Conservation (phyloP, 2,888 invertebrate genomes). For the Troglohyphantes excavatus region DNA sequence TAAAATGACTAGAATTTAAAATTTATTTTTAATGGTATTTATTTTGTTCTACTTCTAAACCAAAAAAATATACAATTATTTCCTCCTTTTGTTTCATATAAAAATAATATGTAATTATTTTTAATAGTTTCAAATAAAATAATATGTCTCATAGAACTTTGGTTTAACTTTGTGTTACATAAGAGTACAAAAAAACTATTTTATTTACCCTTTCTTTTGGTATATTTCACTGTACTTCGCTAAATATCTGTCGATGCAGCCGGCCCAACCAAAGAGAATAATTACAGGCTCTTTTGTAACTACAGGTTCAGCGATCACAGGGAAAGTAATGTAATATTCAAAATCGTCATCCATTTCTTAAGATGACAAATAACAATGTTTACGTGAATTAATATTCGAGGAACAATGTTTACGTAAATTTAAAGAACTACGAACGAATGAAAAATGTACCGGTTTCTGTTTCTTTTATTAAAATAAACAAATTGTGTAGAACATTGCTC, state of each 20-base stretch:
- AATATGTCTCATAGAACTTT: too few species aligned
- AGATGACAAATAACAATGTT: neutral
- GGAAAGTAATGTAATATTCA: constrained; percentile 76
- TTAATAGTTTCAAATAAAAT: too few species aligned
- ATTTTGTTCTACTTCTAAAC: too few species aligned
- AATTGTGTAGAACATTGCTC: too few species aligned
- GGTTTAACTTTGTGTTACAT: too few species aligned
- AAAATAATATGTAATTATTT: too few species aligned
- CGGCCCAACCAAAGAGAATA: constrained; percentile 90
- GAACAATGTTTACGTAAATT: neutral
- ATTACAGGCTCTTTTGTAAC: constrained; percentile 88
- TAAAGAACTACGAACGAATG: neutral
- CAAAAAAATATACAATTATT: too few species aligned
- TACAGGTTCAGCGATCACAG: constrained; percentile 81
- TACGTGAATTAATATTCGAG: too few species aligned
- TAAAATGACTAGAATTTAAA: too few species aligned
- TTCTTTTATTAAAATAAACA: neutral
- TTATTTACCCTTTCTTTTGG: constrained; percentile 88
- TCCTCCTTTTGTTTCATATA: too few species aligned
- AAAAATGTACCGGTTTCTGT: neutral
- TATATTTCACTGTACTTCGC: constrained; percentile 91
- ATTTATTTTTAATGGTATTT: too few species aligned
- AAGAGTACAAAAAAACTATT: constrained; percentile 6
- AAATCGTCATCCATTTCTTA: constrained; percentile 76
- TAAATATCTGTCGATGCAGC: constrained; percentile 89